Evolutionary conservation across 2,888 invertebrate species (phyloP), one percentile per base, ranked within the genome.

Genomic region (Linhomoeus sp.): DNA sequence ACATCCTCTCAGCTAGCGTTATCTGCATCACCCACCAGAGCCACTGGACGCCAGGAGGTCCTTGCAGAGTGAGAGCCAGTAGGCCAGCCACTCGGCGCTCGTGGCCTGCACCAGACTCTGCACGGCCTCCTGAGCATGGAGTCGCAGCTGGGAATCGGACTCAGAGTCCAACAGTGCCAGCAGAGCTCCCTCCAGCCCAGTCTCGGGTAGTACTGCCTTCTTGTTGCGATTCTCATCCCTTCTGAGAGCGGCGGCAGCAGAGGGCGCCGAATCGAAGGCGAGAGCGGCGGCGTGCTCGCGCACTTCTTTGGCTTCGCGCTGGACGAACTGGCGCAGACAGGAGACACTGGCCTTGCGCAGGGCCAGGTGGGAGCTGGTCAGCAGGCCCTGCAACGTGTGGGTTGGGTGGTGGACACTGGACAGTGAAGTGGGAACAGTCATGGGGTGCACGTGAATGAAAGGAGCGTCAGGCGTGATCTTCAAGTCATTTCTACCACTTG

Each of bases 101-200:
- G 92, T 72, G 69, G 81, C 78, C 66, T 84, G 83, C 45, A 87
- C 70, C 76, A 87, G 79, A 54, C 83, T 88, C 0, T 81, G 80
- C 2, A 97, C 70, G 0, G 90, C 88, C 66, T 97, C 92, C 50
- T 87, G 81, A 43, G 90, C 82, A 66, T 94, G 82, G 54, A 80
- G 79, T 38, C 84, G 74, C 54, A 88, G 75, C 43, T 76, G 76
- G 26, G 70, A 70, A 66, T 90, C 88, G n/a, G n/a, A n/a, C 71
- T 97, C 97, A 3, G 80, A 80, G 66, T 97, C 94, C 50, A 97
- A 68, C 77, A 88, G 81, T 45, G 81, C 78, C 68, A 94, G 94
- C 48, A 97, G 69, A 1, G 88, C 79, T 1, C 90, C 90, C 5
- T 92, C 90, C 41, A 97, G 75, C 1, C 92, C 92, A 22, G 55